Evolutionary conservation across 1,140 invertebrate species (phyloP).

Genomic region (Rhynchophorus ferrugineus): DNA sequence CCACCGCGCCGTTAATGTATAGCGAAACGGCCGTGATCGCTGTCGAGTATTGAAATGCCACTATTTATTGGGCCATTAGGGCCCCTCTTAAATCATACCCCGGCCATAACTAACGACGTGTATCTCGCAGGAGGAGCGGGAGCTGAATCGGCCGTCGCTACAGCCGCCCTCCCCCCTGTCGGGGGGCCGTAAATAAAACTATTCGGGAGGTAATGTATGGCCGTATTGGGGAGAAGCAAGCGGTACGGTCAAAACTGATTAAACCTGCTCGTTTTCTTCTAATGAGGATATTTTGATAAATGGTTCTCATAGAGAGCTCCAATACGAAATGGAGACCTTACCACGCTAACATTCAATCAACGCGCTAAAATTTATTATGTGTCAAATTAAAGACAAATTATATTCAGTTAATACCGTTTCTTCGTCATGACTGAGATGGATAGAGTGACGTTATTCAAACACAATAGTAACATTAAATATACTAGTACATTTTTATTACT

Average conservation of each 20-base stretch:
- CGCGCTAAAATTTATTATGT: too few species aligned
- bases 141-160: not conserved
- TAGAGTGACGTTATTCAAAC: too few species aligned
- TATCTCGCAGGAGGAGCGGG: conserved; percentile 18
- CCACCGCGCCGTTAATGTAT: conserved; percentile 19
- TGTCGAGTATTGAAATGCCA: conserved; percentile 39
- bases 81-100: conserved; percentile 38
- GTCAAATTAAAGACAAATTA: too few species aligned
- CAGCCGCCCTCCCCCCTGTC: not conserved
- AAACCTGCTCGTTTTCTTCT: not conserved
- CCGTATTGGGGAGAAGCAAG: conserved; percentile 1
- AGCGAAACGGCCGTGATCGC: conserved; percentile 34
- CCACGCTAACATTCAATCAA: too few species aligned
- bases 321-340: too few species aligned
- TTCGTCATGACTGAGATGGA: too few species aligned
- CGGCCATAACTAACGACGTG: conserved; percentile 39
- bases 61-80: conserved; percentile 41
- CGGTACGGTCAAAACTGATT: not conserved
- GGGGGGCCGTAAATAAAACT: conserved; percentile 16
- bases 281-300: too few species aligned
- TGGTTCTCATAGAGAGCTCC: too few species aligned
- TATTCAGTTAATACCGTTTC: too few species aligned
- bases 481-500: too few species aligned
- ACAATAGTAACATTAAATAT: too few species aligned
- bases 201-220: conserved; percentile 7